Evolutionary conservation across 2,888 invertebrate species (phyloP), one percentile per base, ranked within the genome.

Genomic region (Chaetoderma sp.): DNA sequence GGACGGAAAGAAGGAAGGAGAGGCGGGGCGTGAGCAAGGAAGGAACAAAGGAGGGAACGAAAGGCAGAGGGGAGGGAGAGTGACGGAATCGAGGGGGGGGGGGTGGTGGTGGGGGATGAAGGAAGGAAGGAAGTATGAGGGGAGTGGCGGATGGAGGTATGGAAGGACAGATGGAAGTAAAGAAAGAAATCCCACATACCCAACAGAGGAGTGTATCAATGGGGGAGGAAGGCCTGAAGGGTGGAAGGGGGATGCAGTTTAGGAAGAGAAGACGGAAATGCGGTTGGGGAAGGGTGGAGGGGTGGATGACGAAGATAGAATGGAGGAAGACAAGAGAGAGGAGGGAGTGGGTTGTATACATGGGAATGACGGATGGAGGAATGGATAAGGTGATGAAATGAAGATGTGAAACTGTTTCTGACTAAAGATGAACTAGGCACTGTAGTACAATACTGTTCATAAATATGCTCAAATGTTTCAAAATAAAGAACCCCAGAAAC

Each of bases 171-270:
- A 25, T 2, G 27, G 21, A 1, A 54, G 47, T 13, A 64, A 64
- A 52, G 64, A 59, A 21, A 59, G 56, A 25, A 52, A 33, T 8
- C 39, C 30, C 13, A 60, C 45, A 27, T 3, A 25, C 47, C 25
- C 42, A n/a, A 30, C 21, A n/a, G 18, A 42, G 18, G 18, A 42
- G 18, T 42, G 1, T 18, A 42, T 42, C 42, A 42, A 42, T 16
- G 18, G 16, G 2, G 42, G 42, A 16, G 18, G 18, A 1, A 44
- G 23, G 45, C 21, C 21, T 44, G 21, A 42, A 21, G 3, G 5
- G 5, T 18, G 5, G 42, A 42, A 42, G 42, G 5, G 21, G 5
- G 21, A 42, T n/a, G 21, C n/a, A 21, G 21, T 18, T n/a, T 18
- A 4, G 5, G 21, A 4, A 21, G 21, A 42, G 42, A 4, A 42